Base-by-base conservation (phyloP, 2,113 vertebrate genomes). In the Festucalex cinctus region DNA sequence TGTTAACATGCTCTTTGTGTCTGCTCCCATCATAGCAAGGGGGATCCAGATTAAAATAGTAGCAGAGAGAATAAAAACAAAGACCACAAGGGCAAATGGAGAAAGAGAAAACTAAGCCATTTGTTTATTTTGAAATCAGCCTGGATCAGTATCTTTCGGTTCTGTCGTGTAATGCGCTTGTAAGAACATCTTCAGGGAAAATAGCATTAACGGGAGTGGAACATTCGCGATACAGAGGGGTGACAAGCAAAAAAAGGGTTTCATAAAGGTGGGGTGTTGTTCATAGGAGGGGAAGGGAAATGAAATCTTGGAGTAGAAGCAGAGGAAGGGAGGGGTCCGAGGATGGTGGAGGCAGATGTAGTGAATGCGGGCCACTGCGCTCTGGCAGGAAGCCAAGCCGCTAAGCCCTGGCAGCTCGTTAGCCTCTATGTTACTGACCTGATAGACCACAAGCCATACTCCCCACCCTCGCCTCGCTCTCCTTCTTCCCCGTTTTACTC, bases 391-490 rank as follows among this genome's bases (percentile, higher is more conserved):
- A 73, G 84, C 85, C 85, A 85, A 78, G 76, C 79, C 51, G 70
- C 82, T 90, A 87, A 88, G 75, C 83, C 70, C 82, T 59, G 78
- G 82, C 83, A 88, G 82, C 86, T 89, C 83, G 82, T 90, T 88
- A 85, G 85, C 80, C 81, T 83, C 76, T 80, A 75, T 89, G 88
- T 87, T 88, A 89, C 82, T 86, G 87, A 88, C 83, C 89, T 90
- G 82, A 85, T 87, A 87, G 87, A 83, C 83, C 87, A 81, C 75
- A 79, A 79, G 65, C 66, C 73, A 73, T 46, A 63, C 28, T 49
- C 44, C 12, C 67, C 54, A 20, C 63, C 28, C 44, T 63, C 39
- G 1, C 9, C 58, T 28, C 22, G 17, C 51, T 54, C 17, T 32
- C 37, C 41, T 22, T n/a, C 48, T 35, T 14, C 13, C 66, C 43